Evolutionary conservation across 2,797 vertebrate genomes (phyloP).

Genomic region (Pangasius macronema): DNA sequence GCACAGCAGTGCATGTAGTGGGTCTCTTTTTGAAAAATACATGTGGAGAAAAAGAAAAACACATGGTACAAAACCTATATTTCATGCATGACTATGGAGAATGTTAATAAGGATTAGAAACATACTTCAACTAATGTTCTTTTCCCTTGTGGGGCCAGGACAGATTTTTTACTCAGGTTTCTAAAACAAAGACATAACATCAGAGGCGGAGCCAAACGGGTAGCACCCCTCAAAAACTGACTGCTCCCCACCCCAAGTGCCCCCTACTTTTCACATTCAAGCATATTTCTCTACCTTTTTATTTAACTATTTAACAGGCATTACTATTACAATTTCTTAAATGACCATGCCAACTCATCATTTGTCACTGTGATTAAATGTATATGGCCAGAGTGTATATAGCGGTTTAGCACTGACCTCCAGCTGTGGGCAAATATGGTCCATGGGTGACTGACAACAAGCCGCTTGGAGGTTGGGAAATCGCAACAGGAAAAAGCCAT

Average conservation of each 20-base stretch:
- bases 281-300: not conserved
- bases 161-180: conserved; percentile 64
- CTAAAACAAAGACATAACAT: conserved; percentile 59
- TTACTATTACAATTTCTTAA: not conserved
- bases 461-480: conserved; percentile 57
- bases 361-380: not conserved
- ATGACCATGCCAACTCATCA: too few relatives aligned
- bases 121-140: conserved; percentile 78
- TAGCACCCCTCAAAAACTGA: not conserved
- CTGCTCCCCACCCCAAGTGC: not conserved
- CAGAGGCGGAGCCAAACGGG: conserved; percentile 58
- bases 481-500: conserved; percentile 65
- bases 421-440: conserved; percentile 67
- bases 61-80: conserved; percentile 85
- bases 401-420: not conserved
- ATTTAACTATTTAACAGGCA: not conserved
- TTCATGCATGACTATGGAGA: conserved; percentile 87
- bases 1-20: conserved; percentile 75
- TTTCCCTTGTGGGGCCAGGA: conserved; percentile 59
- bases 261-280: not conserved
- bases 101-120: conserved; percentile 93
- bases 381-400: not conserved
- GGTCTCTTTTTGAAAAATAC: conserved; percentile 84
- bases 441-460: conserved; percentile 56
- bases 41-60: conserved; percentile 86